Conservation (phyloP, 2,888 invertebrate species). For the Parnassius mnemosyne region DNA sequence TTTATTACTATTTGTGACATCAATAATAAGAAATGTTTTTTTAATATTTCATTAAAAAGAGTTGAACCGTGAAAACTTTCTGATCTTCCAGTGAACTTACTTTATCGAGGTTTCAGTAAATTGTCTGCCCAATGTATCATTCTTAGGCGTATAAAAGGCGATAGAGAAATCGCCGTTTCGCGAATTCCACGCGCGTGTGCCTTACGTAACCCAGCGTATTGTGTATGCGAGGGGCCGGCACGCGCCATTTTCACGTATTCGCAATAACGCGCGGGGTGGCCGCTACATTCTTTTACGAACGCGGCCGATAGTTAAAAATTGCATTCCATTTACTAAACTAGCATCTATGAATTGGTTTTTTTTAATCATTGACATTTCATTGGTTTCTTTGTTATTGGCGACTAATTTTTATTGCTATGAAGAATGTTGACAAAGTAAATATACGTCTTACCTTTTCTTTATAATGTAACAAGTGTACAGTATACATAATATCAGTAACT, state of each 20-base stretch:
- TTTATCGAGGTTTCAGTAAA: conserved; percentile 3
- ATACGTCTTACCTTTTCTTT: no score
- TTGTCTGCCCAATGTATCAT: conserved; percentile 5
- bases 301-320: conserved; percentile 34
- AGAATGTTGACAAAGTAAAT: no score
- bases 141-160: conserved; percentile 57
- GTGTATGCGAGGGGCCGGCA: conserved; percentile 45
- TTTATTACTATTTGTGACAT: no score
- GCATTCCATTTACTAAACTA: conserved; percentile 26
- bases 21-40: no score
- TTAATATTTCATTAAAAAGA: no score
- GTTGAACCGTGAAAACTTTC: background rate
- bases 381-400: conserved; percentile 17
- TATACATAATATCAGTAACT: no score
- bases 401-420: conserved; percentile 6
- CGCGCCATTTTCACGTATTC: conserved; percentile 63
- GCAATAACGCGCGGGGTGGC: conserved; percentile 67
- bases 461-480: no score
- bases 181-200: conserved; percentile 67
- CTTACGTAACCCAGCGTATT: conserved; percentile 64
- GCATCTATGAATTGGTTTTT: conserved; percentile 17
- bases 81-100: background rate
- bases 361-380: conserved; percentile 3
- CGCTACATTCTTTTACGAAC: conserved; percentile 65
- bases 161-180: conserved; percentile 71